Evolutionary conservation across 2,797 vertebrate species (phyloP).

Genomic region (Craterocephalus amniculus): DNA sequence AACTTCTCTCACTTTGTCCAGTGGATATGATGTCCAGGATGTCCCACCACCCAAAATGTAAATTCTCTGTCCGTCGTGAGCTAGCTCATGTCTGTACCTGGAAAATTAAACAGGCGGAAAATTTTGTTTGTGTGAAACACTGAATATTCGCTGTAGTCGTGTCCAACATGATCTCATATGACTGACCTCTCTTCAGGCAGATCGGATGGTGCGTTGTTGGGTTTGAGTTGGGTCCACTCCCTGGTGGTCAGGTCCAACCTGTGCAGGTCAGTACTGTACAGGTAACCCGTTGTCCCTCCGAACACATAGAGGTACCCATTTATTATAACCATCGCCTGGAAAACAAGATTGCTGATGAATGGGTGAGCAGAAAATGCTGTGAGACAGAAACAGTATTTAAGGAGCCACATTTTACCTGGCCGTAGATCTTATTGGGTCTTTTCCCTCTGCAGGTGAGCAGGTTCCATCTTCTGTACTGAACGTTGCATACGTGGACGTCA

Average conservation of each 20-base stretch:
- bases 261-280: constrained; percentile 97
- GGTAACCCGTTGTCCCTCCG: constrained; percentile 96
- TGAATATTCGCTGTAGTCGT: neutral
- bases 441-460: constrained; percentile 94
- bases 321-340: constrained; percentile 89
- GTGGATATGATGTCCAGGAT: constrained; percentile 95
- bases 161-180: neutral
- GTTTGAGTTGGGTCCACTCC: constrained; percentile 95
- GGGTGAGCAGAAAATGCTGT: neutral
- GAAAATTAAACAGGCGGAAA: neutral
- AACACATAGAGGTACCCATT: constrained; percentile 96
- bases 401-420: constrained; percentile 85
- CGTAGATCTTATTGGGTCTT: constrained; percentile 96
- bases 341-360: neutral
- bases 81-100: constrained; percentile 97
- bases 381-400: neutral
- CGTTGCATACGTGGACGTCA: constrained; percentile 95
- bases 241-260: constrained; percentile 93
- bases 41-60: constrained; percentile 98
- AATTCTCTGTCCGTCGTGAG: constrained; percentile 93
- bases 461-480: constrained; percentile 96
- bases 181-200: constrained; percentile 94
- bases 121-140: neutral
- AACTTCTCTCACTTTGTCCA: constrained; percentile 89
- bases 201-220: constrained; percentile 91